Base-by-base conservation (phyloP, 2,888 invertebrate species). In the Aethes cnicana region DNA sequence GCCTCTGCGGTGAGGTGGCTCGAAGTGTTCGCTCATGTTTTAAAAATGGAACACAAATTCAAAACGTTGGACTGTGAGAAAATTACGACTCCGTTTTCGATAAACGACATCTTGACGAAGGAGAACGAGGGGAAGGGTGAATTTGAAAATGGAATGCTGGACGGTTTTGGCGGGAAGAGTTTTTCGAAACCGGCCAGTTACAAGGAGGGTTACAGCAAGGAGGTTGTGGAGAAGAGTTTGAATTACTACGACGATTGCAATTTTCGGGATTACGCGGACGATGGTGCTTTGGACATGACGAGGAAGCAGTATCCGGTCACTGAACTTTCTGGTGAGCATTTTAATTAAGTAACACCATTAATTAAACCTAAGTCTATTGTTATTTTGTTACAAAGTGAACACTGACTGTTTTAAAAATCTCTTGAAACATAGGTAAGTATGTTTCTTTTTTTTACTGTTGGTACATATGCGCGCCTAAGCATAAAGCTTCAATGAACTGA, bases 71-170 rank as follows among this genome's bases (percentile, higher is more conserved):
- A 88, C 26, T 79, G 87, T 75, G 87, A 88, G 58, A 88, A 87
- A 61, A 81, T 81, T 1, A 81, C 91, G 6, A 94, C 94, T 6
- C 94, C 94, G 23, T 94, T 94, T 78, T 94, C 94, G 6, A 94
- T 94, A 47, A 94, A 94, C 64, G 94, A 94, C 66, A 94, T 94
- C 72, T 77, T 94, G 68, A 92, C 92, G n/a, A 88, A 84, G 59
- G 91, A 90, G 68, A 87, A 84, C 43, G 88, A 86, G 54, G 72
- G 76, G 57, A 88, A 81, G 72, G 86, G 78, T 63, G 79, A 81
- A 58, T 83, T 84, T 72, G 85, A 85, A 69, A 81, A 81, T 76
- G 77, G 76, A 75, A 81, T 75, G 76, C 84, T 81, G 12, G 37
- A 59, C 41, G 66, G 66, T 72, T 86, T 81, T 72, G 84, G 83